Evolutionary conservation across 2,797 vertebrate species (phyloP), one percentile per base, ranked within the genome.

Genomic region (Aulostomus chinensis): DNA sequence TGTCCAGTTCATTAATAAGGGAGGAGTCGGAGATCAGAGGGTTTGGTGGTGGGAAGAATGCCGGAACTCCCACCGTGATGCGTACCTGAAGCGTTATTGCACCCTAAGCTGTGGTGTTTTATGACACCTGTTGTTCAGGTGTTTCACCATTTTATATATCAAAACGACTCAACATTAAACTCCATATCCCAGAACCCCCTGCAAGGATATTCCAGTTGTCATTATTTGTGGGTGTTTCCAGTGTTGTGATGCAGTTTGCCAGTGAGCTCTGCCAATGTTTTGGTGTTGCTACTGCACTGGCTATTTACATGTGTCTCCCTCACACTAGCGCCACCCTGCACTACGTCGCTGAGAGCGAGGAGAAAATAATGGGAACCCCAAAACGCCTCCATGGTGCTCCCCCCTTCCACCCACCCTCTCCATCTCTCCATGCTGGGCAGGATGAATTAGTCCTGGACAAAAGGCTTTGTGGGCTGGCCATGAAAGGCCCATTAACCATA

Each of bases 401-500:
- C 57, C 73, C 75, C 76, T 48, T 65, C 73, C 56, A 6, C 20
- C 14, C 5, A 20, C 30, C 37, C 54, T 26, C 73, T 43, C 11
- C 22, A 50, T 65, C 76, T 71, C 76, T 84, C 81, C 87, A 88
- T 86, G 91, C 92, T 91, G 90, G 81, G 87, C 89, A 84, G 58
- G 82, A 73, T 91, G 83, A 91, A 92, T 93, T 94, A 94, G 87
- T 64, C 66, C 18, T 15, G 89, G 86, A 85, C 88, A 90, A 93
- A 94, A 86, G 91, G 83, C 87, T 91, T 92, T 91, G 92, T 94
- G 88, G 91, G 80, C 52, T 34, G 79, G 89, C 86, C 89, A 85
- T 88, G 91, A 93, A 93, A 94, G 93, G 89, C 77, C 91, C 90
- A 93, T 91, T 91, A 94, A 92, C 92, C 90, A 75, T 92, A 91